phyloP scores from a whole-genome alignment of 2,888 invertebrate species.

The Drosophila histrio region DNA sequence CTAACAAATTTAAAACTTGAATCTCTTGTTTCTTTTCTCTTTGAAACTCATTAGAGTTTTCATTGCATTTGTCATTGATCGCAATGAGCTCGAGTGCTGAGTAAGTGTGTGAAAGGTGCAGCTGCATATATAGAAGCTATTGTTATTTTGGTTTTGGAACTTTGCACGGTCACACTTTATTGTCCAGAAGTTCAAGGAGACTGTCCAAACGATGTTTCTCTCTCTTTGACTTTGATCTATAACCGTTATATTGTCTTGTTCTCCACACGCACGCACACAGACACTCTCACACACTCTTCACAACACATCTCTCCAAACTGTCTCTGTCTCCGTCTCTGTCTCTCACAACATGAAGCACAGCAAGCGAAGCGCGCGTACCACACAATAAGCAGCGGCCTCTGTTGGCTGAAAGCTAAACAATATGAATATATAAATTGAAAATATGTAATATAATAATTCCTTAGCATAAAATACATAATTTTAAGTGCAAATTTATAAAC shows the following conservation, averaged over 20 bases:
- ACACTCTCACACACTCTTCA: not conserved
- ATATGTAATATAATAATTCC: constrained; percentile 63
- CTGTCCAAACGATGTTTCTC: not conserved
- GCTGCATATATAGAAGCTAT: not conserved
- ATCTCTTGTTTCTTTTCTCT: too few species aligned
- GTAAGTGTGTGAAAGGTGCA: not conserved
- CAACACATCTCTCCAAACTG: not conserved
- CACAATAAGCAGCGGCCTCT: constrained; percentile 38
- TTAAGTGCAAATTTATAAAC: constrained; percentile 78
- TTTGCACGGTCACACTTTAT: not conserved
- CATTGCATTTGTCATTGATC: not conserved
- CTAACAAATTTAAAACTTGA: not conserved
- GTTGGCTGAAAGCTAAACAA: constrained; percentile 34
- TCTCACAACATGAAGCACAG: constrained; percentile 39
- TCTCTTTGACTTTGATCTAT: not conserved
- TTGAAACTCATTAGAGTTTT: not conserved
- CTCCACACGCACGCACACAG: constrained; percentile 1
- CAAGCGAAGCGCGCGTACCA: constrained; percentile 43
- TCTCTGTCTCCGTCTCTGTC: constrained; percentile 7
- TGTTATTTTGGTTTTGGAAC: not conserved
- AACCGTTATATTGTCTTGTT: not conserved
- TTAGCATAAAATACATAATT: constrained; percentile 72
- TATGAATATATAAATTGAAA: constrained; percentile 14
- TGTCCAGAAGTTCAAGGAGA: not conserved
- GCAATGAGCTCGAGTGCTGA: not conserved